A percentile compares a stretch with the other conserved stretches of the same genome.
Evolutionary conservation across 2,888 invertebrate genomes (phyloP).

Genomic region (Diloba caeruleocephala): DNA sequence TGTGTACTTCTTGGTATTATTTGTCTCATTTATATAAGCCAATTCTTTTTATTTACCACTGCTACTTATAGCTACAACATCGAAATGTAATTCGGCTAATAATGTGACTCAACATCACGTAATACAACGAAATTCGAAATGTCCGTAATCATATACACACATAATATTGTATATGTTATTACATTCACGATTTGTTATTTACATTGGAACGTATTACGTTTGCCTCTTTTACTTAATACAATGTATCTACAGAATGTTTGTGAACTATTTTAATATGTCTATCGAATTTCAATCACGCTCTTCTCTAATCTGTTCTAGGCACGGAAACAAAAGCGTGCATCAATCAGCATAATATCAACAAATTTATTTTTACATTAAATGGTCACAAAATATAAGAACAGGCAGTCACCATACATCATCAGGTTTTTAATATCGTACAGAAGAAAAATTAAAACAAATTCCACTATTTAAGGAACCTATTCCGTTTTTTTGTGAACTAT

Average conservation of each 20-base stretch:
- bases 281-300: conserved; percentile 1
- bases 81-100: conserved; percentile 10
- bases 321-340: not conserved
- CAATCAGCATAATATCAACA: not conserved
- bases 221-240: conserved; percentile 1
- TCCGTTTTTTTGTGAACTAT: conserved; percentile 74
- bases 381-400: conserved; percentile 23
- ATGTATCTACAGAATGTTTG: not conserved
- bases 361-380: conserved; percentile 18
- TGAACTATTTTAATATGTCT: not conserved
- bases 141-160: not conserved
- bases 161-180: conserved; percentile 1
- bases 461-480: conserved; percentile 50
- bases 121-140: conserved; percentile 10
- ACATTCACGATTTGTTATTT: conserved; percentile 35
- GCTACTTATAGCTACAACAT: too few species aligned
- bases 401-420: conserved; percentile 22
- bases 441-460: conserved; percentile 46
- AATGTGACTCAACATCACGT: conserved; percentile 5
- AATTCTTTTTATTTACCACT: not conserved
- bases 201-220: conserved; percentile 8
- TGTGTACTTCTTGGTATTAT: conserved; percentile 5
- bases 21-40: not conserved
- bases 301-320: not conserved
- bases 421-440: conserved; percentile 19